Conservation (phyloP, 2,888 invertebrate species). For the Nymphalis polychloros region DNA sequence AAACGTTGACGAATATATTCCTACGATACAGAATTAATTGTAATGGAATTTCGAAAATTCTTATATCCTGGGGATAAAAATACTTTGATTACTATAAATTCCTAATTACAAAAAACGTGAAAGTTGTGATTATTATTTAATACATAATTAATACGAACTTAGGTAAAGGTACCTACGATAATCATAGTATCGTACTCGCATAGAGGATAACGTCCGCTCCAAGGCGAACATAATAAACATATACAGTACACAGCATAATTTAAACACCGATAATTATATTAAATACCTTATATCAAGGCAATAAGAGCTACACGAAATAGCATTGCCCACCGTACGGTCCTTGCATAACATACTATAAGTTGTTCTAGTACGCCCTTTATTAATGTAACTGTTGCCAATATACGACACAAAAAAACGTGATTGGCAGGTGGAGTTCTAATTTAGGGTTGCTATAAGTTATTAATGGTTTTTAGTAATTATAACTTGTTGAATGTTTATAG, state of each 20-base stretch:
- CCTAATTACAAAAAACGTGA: too few relatives aligned
- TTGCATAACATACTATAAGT: constrained; percentile 17
- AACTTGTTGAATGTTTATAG: neutral
- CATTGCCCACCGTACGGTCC: constrained; percentile 9
- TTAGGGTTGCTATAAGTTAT: constrained; percentile 8
- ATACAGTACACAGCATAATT: constrained; percentile 25
- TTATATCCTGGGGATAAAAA: too few relatives aligned
- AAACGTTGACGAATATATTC: too few relatives aligned
- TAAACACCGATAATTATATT: constrained; percentile 21
- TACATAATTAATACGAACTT: constrained; percentile 41
- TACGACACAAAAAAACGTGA: constrained; percentile 16
- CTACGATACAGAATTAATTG: too few relatives aligned
- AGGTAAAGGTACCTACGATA: constrained; percentile 58
- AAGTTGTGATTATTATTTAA: too few relatives aligned
- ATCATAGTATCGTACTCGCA: constrained; percentile 52
- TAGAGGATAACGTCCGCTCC: constrained; percentile 70
- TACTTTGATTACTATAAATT: too few relatives aligned
- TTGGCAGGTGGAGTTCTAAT: constrained; percentile 13
- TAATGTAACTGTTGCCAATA: constrained; percentile 13
- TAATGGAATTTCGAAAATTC: too few relatives aligned
- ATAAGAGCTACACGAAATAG: constrained; percentile 37
- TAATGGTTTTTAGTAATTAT: neutral
- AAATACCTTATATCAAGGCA: constrained; percentile 56
- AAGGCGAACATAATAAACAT: constrained; percentile 58
- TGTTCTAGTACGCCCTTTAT: constrained; percentile 14